Conservation (phyloP, 1,140 invertebrate genomes). For the Drosophila watanabei region DNA sequence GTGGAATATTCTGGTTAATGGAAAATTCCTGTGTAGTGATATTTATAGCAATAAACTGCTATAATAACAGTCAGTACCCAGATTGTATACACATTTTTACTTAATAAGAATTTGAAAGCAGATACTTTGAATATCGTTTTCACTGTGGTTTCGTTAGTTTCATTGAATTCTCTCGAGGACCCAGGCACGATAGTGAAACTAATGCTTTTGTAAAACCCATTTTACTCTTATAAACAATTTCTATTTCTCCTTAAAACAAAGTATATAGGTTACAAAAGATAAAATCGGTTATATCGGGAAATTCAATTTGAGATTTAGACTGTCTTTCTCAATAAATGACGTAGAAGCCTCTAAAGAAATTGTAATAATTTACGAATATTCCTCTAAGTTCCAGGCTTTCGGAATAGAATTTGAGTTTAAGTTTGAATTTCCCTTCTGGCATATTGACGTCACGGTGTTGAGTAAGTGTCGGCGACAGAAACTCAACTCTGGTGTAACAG, state of each 20-base stretch:
- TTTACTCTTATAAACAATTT: too few relatives aligned
- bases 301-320: neutral
- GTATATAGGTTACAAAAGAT: neutral
- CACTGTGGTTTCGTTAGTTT: neutral
- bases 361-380: too few relatives aligned
- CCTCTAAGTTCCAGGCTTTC: neutral
- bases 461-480: conserved; percentile 26
- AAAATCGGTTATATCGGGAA: neutral
- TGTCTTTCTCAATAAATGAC: neutral
- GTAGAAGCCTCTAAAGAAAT: neutral
- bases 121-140: neutral
- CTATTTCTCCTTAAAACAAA: neutral
- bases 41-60: neutral
- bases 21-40: too few relatives aligned
- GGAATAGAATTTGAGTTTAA: neutral
- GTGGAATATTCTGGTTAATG: neutral
- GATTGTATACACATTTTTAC: neutral
- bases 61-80: neutral
- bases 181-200: neutral
- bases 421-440: neutral
- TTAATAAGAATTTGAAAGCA: neutral
- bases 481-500: conserved; percentile 48
- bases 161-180: neutral
- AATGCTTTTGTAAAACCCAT: neutral
- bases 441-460: conserved; percentile 70